A percentile compares a stretch with the other conserved stretches of the same genome.
phyloP scores from a whole-genome alignment of 2,888 invertebrate species.

The Dusona sp. region DNA sequence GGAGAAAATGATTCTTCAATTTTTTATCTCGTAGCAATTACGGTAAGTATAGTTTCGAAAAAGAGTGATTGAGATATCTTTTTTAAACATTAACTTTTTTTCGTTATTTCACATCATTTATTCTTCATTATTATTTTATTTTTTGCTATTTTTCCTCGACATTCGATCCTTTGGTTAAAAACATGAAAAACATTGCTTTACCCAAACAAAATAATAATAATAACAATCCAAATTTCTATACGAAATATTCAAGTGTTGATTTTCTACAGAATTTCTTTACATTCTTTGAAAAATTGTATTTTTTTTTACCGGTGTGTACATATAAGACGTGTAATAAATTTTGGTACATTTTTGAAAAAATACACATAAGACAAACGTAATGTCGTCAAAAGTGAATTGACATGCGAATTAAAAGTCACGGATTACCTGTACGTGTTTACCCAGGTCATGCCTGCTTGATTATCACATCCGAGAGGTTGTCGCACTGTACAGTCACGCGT shows the following conservation, averaged over 20 bases:
- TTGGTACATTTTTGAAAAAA: neutral
- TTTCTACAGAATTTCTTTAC: neutral
- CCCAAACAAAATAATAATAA: neutral
- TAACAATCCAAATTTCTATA: neutral
- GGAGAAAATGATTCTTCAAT: neutral
- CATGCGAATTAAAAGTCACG: neutral
- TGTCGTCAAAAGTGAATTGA: neutral
- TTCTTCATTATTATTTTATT: neutral
- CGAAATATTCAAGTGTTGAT: neutral
- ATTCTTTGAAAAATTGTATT: neutral
- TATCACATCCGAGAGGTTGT: slow-evolving; percentile 16
- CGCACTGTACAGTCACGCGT: slow-evolving; percentile 14
- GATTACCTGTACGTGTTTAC: slow-evolving; percentile 64
- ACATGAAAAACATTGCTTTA: neutral
- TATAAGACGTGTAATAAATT: neutral
- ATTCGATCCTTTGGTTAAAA: neutral
- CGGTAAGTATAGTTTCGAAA: neutral
- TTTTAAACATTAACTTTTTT: neutral
- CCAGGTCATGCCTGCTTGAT: slow-evolving; percentile 61
- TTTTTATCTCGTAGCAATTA: neutral
- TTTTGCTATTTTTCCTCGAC: neutral
- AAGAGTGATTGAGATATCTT: neutral
- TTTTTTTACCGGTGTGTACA: neutral
- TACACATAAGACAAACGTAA: neutral
- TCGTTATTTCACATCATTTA: neutral